A percentile compares a stretch with the other conserved stretches of the same genome.
Conservation (phyloP, 2,113 vertebrate genomes). For the Todiramphus chloris region DNA sequence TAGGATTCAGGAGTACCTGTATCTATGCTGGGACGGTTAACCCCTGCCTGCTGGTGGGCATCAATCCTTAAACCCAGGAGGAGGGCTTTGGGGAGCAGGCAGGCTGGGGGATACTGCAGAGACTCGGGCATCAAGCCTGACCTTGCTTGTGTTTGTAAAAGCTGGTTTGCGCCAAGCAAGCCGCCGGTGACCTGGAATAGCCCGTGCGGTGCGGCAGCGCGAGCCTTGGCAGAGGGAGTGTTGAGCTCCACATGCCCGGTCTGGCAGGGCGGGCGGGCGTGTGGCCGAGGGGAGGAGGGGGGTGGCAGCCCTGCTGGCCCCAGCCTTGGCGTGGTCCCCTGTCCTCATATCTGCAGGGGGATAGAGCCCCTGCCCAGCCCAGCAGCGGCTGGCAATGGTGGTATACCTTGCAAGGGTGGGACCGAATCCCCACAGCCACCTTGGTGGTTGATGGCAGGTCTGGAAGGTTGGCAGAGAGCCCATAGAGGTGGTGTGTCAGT, state of each 20-base stretch:
- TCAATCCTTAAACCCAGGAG: background rate
- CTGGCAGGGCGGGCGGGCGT: background rate
- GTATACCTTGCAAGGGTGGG: background rate
- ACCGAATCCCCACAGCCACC: background rate
- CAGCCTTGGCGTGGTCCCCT: background rate
- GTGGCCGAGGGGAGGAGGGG: background rate
- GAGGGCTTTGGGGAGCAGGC: background rate
- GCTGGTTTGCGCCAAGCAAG: background rate
- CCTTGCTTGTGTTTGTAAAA: conserved; percentile 5
- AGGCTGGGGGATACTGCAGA: background rate
- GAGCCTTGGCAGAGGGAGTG: background rate
- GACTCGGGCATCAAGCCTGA: accelerated
- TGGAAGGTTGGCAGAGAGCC: background rate
- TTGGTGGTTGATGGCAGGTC: background rate
- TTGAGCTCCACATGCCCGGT: background rate
- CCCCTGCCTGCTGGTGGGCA: background rate
- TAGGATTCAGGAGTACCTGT: background rate
- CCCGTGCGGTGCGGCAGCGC: background rate
- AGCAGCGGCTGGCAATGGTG: background rate
- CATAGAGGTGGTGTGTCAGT: background rate
- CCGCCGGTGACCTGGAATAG: background rate
- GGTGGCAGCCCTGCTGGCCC: background rate
- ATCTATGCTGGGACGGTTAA: background rate
- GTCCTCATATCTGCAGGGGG: background rate
- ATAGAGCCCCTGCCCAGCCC: background rate